Evolutionary conservation across 2,113 vertebrate genomes (phyloP), one percentile per base, ranked within the genome.

Genomic region (Bathybates hornii): DNA sequence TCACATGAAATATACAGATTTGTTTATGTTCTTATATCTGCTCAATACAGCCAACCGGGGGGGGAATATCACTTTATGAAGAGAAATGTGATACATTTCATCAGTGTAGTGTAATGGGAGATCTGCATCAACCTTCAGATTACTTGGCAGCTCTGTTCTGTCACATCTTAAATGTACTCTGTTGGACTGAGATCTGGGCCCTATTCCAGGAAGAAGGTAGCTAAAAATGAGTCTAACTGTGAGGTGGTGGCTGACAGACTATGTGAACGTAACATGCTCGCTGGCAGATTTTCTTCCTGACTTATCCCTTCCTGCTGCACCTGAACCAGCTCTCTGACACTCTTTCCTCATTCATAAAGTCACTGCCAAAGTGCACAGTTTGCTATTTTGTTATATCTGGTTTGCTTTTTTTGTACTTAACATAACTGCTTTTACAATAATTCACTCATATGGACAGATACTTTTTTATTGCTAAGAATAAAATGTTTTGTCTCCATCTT

Each of bases 71-170:
- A 71, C 36, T 0, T 43, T 21, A 24, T 21, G 36, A 71, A 41
- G 36, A 41, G n/a, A 43, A 43, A 24, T 41, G 12, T 43, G 63
- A 4, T 0, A 21, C 61, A 0, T 66, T 7, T 38, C 0, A 66
- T 7, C 19, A 68, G n/a, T 1, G 63, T 8, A 41, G 34, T 9
- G 19, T 38, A 38, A 68, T 13, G 19, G 19, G 3, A 21, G 19
- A 0, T 38, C 6, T 21, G 61, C 63, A 41, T 41, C 19, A 21
- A 5, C 4, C 34, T 41, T 38, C 63, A 68, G 63, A 14, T 68
- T 68, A 38, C 34, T 8, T 5, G 11, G 63, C 19, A 7, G 19
- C 34, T 8, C 17, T 68, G 34, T 68, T 66, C 32, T 38, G 34
- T 38, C 6, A 41, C 6, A 68, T 68, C 34, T 21, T 38, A 68